These are phyloP conservation scores for Lamellibrachia satsuma DNA, from an alignment of 2,888 invertebrate genomes.

Conservation along the genomic window DNA sequence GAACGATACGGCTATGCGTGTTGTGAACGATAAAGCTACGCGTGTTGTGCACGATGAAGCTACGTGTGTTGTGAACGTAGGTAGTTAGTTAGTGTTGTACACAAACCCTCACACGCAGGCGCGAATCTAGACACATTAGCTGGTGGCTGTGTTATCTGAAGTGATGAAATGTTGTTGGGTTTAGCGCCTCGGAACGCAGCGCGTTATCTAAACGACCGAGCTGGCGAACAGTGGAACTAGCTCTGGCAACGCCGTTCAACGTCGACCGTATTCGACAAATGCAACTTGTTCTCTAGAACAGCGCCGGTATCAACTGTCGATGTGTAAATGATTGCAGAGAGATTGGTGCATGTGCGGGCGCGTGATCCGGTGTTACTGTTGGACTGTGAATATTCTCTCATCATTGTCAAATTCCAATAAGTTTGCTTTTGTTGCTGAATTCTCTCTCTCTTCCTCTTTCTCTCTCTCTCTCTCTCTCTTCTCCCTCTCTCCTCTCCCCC, in stretches of 20 bases:
- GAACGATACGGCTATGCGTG: neutral
- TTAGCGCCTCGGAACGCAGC: neutral
- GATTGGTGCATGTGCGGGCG: neutral
- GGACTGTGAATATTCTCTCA: too few relatives aligned
- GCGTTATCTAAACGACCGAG: constrained; percentile 10
- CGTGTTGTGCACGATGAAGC: neutral
- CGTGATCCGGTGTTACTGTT: too few relatives aligned
- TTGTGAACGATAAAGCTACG: neutral
- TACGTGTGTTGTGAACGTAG: neutral
- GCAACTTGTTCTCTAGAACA: neutral
- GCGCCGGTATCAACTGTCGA: neutral
- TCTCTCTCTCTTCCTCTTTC: neutral
- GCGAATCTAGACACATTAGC: neutral
- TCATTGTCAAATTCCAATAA: too few relatives aligned
- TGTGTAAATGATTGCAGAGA: neutral
- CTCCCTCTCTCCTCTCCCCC: neutral
- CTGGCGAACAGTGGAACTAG: neutral
- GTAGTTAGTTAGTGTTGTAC: neutral
- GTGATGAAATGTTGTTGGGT: constrained; percentile 1
- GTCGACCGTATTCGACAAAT: neutral
- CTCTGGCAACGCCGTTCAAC: neutral
- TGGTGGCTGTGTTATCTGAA: neutral
- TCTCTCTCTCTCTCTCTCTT: neutral
- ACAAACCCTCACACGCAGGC: neutral
- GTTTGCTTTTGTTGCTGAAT: too few relatives aligned